Evolutionary conservation across 1,140 invertebrate genomes (phyloP).

Genomic region (Drosophila serrata): DNA sequence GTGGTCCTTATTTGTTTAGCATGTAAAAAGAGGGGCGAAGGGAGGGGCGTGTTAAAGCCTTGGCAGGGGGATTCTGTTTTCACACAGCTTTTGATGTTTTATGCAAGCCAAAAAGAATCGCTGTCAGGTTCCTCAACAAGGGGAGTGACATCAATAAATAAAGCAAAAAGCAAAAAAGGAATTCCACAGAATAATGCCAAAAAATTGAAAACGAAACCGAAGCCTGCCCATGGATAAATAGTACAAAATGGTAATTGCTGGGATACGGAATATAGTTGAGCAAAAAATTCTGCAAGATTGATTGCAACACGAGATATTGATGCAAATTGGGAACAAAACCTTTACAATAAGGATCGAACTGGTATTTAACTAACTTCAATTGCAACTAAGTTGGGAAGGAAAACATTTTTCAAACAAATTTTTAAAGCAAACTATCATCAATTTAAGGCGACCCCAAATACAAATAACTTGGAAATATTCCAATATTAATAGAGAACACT

Average conservation of each 20-base stretch:
- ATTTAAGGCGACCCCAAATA: too few species aligned
- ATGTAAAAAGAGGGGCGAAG: neutral
- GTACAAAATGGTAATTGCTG: constrained; percentile 12
- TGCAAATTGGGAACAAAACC: neutral
- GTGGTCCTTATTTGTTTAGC: constrained; percentile 70
- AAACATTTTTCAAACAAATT: neutral
- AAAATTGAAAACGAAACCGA: constrained; percentile 21
- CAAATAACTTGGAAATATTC: neutral
- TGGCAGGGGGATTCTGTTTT: constrained; percentile 55
- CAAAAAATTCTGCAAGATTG: neutral
- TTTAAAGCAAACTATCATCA: neutral
- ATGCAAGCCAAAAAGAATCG: constrained; percentile 55
- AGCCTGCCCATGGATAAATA: constrained; percentile 5
- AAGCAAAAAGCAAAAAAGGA: neutral
- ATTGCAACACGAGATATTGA: constrained; percentile 10
- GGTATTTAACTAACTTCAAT: neutral
- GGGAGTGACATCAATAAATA: constrained; percentile 34
- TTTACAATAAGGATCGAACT: neutral
- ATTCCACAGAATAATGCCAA: constrained; percentile 2
- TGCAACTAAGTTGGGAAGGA: neutral
- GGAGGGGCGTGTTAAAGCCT: constrained; percentile 18
- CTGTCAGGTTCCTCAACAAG: constrained; percentile 26
- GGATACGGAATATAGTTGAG: neutral
- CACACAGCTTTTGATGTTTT: constrained; percentile 78
- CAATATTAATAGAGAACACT: neutral